Percentiles rank a stretch among this genome's conserved stretches.
These are phyloP conservation scores for Melanerpes formicivorus DNA, from an alignment of 2,113 vertebrate genomes.

Conservation along the genomic window DNA sequence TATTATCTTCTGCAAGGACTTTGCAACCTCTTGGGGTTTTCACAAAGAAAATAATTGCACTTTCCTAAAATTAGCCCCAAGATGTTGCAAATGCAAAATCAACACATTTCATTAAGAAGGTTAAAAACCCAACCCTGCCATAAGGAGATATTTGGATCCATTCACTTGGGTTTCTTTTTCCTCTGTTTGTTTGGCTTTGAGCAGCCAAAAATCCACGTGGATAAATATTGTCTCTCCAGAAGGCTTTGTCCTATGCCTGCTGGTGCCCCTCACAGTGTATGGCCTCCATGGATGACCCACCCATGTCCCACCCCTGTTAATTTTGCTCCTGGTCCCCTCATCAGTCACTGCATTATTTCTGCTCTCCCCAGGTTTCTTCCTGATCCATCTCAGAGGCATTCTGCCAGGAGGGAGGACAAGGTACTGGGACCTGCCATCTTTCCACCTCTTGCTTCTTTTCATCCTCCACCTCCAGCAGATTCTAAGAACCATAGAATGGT, in stretches of 20 bases:
- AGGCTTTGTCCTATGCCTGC: neutral
- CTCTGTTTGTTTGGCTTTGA: conserved; percentile 36
- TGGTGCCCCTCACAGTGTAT: accelerated
- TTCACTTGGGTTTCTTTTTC: neutral
- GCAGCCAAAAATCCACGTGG: neutral
- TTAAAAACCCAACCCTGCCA: neutral
- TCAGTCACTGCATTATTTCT: neutral
- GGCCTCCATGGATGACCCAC: neutral
- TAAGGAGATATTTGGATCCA: conserved; percentile 40
- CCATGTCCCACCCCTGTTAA: neutral
- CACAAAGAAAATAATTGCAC: neutral
- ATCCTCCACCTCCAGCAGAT: neutral
- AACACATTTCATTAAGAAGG: neutral
- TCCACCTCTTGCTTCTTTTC: neutral
- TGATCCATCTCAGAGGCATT: neutral
- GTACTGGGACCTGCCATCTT: neutral
- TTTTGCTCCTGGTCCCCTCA: neutral
- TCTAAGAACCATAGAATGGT: neutral
- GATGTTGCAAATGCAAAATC: neutral
- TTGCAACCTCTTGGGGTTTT: neutral
- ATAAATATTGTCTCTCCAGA: neutral
- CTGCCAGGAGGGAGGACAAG: neutral
- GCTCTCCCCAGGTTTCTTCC: neutral
- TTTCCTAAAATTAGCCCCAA: neutral
- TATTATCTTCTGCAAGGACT: neutral